Conservation (phyloP, 2,113 vertebrate genomes). For the Carollia perspicillata region DNA sequence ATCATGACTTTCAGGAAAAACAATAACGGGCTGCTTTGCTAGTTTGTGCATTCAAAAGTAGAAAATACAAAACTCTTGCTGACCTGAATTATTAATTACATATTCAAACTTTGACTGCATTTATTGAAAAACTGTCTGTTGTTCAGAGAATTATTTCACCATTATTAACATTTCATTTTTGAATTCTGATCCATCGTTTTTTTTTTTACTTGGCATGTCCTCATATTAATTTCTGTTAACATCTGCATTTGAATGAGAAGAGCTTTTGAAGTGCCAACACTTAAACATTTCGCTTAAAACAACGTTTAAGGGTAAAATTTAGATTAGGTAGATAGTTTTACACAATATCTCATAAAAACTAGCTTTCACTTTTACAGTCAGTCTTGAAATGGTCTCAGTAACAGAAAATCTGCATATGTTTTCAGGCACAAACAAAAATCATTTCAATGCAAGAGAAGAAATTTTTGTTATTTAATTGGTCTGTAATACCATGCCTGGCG, state of each 20-base stretch:
- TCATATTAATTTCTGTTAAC: not conserved
- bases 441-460: not conserved
- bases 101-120: not conserved
- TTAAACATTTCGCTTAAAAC: not conserved
- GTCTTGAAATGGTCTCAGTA: not conserved
- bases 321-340: not conserved
- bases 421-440: constrained; percentile 1
- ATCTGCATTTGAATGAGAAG: not conserved
- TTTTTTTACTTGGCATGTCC: not conserved
- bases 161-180: not conserved
- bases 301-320: not conserved
- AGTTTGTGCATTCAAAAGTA: not conserved
- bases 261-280: not conserved
- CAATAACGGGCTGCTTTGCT: not conserved
- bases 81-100: not conserved
- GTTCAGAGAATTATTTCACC: not conserved
- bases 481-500: not conserved
- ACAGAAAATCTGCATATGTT: not conserved
- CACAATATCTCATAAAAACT: not conserved
- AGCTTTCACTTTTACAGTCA: not conserved
- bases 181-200: not conserved
- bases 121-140: not conserved
- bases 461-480: not conserved
- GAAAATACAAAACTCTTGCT: not conserved
- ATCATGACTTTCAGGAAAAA: not conserved